Evolutionary conservation across 1,140 invertebrate species (phyloP), one percentile per base, ranked within the genome.

Genomic region (Leptinotarsa texana): DNA sequence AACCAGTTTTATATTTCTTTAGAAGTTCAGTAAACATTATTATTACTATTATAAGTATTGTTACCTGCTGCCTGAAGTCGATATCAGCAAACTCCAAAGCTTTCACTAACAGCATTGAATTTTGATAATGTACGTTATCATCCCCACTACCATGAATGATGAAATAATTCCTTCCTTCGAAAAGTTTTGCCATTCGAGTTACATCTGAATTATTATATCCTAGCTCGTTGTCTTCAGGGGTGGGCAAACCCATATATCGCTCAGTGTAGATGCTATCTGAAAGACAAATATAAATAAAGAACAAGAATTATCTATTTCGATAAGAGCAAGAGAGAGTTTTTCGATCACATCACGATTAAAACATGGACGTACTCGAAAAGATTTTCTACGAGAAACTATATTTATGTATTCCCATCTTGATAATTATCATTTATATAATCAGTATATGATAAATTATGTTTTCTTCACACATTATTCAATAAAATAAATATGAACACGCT

Each of bases 121-220:
- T 94, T 84, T 98, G 96, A 84, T 96, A 97, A 85, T 98, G 96
- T 15, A 98, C 96, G 85, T 97, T 97, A 83, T 98, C 96, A 87
- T 96, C 92, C 4, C 92, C 90, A 73, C 94, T 97, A 11, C 96
- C 96, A 81, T 97, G 96, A 78, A 98, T 92, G 8, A 98, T 83
- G 79, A 95, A 91, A 84, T 93, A 96, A 75, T 91, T 89, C 78
- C 96, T 95, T 22, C 90, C 91, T 65, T 89, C 89, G 49, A 97
- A 91, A 69, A 92, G 92, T n/a, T 92, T 90, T 15, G 93, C 91
- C 77, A 92, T 84, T 83, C 88, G 85, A 75, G 88, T 85, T 13
- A 83, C 78, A 95, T 84, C 88, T 92, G 90, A 85, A 90, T 89
- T 84, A 89, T 82, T 82, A 69, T 84, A 83, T 2, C 78, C 86